Conservation (phyloP, 2,113 vertebrate genomes). For the Rostratula benghalensis region DNA sequence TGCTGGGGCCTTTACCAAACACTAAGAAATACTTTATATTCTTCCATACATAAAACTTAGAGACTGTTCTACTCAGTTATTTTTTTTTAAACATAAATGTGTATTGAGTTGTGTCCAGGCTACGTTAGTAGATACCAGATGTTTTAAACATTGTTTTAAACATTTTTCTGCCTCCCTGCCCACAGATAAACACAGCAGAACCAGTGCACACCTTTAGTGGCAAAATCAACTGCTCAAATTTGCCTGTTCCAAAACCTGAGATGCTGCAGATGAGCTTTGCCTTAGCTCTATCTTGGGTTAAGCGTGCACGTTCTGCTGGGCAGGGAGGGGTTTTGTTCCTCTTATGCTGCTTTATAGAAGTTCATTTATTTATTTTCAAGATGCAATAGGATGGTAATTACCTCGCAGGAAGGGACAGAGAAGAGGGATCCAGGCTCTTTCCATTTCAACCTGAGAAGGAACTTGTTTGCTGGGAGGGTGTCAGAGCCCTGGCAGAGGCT, state of each 20-base stretch:
- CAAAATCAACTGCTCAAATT: not conserved
- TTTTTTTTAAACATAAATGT: not conserved
- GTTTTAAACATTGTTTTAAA: no score
- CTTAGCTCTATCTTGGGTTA: not conserved
- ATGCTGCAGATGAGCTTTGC: not conserved
- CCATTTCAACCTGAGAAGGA: no score
- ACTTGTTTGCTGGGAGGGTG: no score
- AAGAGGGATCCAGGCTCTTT: no score
- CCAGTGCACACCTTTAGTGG: not conserved
- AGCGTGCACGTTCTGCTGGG: not conserved
- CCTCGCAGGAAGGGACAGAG: no score
- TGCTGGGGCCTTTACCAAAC: not conserved
- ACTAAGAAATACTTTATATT: not conserved
- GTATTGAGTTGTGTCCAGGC: not conserved
- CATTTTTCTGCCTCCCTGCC: rapidly evolving
- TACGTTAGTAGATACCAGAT: not conserved
- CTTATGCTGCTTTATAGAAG: not conserved
- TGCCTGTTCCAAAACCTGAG: not conserved
- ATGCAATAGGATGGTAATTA: not conserved
- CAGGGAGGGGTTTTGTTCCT: not conserved
- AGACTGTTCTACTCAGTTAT: not conserved
- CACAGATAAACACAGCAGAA: not conserved
- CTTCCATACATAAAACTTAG: not conserved
- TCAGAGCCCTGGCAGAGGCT: no score
- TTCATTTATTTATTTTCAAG: not conserved